Conservation (phyloP, 1,140 invertebrate genomes). For the Melipona quadrifasciata region DNA sequence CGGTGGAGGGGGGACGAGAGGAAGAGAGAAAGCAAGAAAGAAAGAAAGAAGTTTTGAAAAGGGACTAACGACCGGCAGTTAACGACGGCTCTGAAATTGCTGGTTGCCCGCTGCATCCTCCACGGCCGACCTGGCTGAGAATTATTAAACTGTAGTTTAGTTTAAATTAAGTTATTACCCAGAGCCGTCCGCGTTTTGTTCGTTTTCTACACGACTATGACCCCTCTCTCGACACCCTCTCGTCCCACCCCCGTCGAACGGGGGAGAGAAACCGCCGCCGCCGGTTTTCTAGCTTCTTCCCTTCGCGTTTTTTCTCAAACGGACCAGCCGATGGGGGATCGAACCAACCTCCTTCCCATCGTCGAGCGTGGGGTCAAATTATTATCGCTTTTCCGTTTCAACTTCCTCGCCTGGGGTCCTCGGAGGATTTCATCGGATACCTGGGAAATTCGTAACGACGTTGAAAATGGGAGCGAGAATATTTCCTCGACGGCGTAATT, state of each 20-base stretch:
- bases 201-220: conserved; percentile 73
- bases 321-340: background rate
- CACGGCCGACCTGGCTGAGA: conserved; percentile 77
- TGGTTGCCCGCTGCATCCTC: conserved; percentile 81
- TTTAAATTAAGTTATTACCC: conserved; percentile 83
- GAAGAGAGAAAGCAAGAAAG: conserved; percentile 61
- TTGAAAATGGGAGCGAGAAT: no score
- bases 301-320: background rate
- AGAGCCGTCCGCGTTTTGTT: conserved; percentile 76
- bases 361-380: background rate
- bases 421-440: background rate
- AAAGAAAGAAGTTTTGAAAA: conserved; percentile 82
- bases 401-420: background rate
- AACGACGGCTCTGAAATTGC: conserved; percentile 83
- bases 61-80: conserved; percentile 83
- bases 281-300: conserved; percentile 25
- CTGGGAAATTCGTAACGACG: background rate
- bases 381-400: conserved; percentile 26
- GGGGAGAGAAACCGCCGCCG: background rate
- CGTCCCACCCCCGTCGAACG: background rate
- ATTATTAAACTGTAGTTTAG: conserved; percentile 84
- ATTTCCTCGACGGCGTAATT: background rate
- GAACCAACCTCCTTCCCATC: no score
- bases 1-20: background rate
- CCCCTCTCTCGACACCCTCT: conserved; percentile 22